Conservation (phyloP, 2,797 vertebrate genomes). For the Enteromius mattozi region DNA sequence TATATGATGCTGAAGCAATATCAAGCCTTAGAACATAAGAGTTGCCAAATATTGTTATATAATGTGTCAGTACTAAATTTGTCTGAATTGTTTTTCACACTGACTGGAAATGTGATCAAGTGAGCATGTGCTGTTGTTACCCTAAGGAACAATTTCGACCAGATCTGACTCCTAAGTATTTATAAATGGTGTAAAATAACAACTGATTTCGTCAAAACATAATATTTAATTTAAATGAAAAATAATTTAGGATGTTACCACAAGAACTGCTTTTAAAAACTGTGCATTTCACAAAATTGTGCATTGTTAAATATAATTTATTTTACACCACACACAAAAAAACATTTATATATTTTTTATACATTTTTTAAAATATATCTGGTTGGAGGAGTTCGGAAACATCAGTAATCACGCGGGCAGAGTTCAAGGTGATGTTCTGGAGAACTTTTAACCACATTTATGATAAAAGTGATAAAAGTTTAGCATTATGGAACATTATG, state of each 20-base stretch:
- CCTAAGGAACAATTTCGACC: neutral
- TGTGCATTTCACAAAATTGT: neutral
- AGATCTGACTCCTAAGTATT: neutral
- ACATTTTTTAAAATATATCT: neutral
- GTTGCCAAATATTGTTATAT: neutral
- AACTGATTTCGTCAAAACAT: neutral
- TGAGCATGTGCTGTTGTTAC: neutral
- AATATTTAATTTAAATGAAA: neutral
- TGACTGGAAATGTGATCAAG: neutral
- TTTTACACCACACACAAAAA: conserved; percentile 21
- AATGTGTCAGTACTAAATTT: neutral
- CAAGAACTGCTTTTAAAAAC: neutral
- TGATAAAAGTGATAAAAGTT: conserved; percentile 13
- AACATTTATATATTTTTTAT: conserved; percentile 13
- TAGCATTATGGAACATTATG: conserved; percentile 14
- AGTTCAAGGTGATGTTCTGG: conserved; percentile 6
- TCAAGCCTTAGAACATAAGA: neutral
- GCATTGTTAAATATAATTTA: conserved; percentile 41
- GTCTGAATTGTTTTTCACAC: neutral
- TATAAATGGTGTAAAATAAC: neutral
- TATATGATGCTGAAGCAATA: neutral
- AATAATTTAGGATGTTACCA: neutral
- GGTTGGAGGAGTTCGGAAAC: conserved; percentile 20
- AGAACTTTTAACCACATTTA: conserved; percentile 10
- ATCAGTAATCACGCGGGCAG: conserved; percentile 3